phyloP scores from a whole-genome alignment of 1,140 invertebrate species.

The Hydropsyche tenuis region DNA sequence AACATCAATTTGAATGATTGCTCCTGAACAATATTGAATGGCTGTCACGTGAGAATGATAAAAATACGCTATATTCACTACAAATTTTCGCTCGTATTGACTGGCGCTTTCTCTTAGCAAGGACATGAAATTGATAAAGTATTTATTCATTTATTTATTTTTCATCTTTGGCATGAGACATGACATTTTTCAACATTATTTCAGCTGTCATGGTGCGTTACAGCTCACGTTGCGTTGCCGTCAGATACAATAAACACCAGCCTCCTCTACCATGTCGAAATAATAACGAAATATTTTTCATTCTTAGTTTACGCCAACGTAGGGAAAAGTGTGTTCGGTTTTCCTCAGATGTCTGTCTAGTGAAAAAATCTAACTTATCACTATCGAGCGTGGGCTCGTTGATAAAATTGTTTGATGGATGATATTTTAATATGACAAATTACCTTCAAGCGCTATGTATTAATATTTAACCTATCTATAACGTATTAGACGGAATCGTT shows the following conservation, averaged over 20 bases:
- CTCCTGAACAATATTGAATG: no score
- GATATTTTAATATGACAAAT: slow-evolving; percentile 13
- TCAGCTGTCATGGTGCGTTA: slow-evolving; percentile 15
- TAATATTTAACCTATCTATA: not conserved
- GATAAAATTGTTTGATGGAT: slow-evolving; percentile 6
- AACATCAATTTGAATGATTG: no score
- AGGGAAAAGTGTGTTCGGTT: not conserved
- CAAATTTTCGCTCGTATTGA: no score
- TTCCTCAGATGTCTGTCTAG: not conserved
- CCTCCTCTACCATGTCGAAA: slow-evolving; percentile 5
- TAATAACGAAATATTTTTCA: slow-evolving; percentile 30
- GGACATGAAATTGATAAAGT: no score
- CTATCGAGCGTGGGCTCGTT: not conserved
- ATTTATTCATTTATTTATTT: slow-evolving; percentile 2
- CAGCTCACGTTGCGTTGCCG: not conserved
- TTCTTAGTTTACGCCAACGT: not conserved
- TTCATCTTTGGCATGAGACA: not conserved
- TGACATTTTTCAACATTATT: slow-evolving; percentile 20
- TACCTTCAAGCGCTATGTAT: slow-evolving; percentile 1
- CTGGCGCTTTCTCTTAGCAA: no score
- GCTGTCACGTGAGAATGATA: no score
- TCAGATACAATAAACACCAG: slow-evolving; percentile 26
- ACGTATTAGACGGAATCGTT: no score
- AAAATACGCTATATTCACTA: no score
- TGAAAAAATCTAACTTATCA: slow-evolving; percentile 19